These are phyloP conservation scores for Tylochromis polylepis DNA, from an alignment of 2,113 vertebrate species.

Conservation along the genomic window DNA sequence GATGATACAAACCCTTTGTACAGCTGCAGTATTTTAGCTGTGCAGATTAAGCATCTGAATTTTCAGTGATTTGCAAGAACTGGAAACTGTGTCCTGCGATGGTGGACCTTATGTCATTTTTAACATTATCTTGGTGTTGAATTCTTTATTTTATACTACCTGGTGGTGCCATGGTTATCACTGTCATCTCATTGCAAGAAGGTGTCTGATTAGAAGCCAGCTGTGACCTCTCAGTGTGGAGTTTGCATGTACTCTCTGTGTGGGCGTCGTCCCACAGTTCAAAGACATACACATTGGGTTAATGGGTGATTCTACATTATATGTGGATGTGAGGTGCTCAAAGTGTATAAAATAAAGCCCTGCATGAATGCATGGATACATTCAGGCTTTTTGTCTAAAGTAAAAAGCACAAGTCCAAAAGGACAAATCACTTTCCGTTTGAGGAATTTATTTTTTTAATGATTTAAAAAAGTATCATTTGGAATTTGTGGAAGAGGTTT, in stretches of 20 bases:
- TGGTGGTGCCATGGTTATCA: not conserved
- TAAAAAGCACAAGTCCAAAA: not conserved
- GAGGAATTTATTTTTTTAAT: not conserved
- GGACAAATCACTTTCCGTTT: not conserved
- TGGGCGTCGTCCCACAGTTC: not conserved
- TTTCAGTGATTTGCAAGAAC: not conserved
- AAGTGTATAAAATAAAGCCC: not conserved
- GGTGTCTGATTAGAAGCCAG: not conserved
- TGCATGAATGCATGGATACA: not conserved
- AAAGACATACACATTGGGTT: not conserved
- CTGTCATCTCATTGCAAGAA: not conserved
- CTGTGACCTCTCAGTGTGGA: not conserved
- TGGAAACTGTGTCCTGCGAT: not conserved
- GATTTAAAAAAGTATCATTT: not conserved
- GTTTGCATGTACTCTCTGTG: not conserved
- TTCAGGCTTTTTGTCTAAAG: not conserved
- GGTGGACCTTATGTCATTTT: not conserved
- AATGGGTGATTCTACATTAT: not conserved
- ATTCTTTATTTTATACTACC: not conserved
- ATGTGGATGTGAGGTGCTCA: not conserved
- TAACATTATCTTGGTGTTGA: not conserved
- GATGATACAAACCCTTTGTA: constrained; percentile 32
- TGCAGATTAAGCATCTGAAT: not conserved
- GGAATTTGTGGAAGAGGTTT: not conserved
- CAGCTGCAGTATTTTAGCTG: not conserved